phyloP scores from a whole-genome alignment of 2,113 vertebrate genomes.

The Eulemur macaco region DNA sequence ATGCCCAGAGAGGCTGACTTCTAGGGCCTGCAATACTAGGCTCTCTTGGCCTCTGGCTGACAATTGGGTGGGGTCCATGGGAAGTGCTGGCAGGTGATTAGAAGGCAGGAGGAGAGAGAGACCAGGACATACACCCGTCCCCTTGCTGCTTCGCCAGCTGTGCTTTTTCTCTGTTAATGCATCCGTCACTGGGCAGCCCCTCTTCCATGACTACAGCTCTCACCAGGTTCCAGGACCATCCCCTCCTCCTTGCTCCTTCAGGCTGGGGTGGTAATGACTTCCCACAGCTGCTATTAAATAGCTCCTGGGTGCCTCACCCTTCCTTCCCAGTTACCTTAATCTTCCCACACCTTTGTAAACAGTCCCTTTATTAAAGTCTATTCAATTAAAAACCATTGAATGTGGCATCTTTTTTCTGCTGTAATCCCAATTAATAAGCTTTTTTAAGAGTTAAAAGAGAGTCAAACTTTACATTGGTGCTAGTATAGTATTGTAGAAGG shows the following conservation, averaged over 20 bases:
- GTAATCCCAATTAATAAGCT: neutral
- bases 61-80: neutral
- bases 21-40: neutral
- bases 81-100: neutral
- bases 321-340: neutral
- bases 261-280: neutral
- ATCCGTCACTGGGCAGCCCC: neutral
- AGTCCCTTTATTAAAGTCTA: neutral
- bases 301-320: too few species aligned
- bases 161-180: neutral
- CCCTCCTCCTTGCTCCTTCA: neutral
- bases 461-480: neutral
- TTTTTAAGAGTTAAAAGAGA: neutral
- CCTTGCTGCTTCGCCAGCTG: neutral
- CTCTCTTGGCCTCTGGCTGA: neutral
- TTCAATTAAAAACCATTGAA: neutral
- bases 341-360: neutral
- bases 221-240: too few species aligned
- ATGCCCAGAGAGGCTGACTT: neutral
- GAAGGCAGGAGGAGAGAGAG: neutral
- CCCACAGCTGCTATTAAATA: too few species aligned
- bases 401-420: neutral
- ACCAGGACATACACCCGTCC: accelerated
- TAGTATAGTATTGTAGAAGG: neutral
- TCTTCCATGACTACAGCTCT: neutral